These are phyloP conservation scores for Acipenser transmontanus DNA, from an alignment of 2,797 vertebrate species.

Conservation along the genomic window DNA sequence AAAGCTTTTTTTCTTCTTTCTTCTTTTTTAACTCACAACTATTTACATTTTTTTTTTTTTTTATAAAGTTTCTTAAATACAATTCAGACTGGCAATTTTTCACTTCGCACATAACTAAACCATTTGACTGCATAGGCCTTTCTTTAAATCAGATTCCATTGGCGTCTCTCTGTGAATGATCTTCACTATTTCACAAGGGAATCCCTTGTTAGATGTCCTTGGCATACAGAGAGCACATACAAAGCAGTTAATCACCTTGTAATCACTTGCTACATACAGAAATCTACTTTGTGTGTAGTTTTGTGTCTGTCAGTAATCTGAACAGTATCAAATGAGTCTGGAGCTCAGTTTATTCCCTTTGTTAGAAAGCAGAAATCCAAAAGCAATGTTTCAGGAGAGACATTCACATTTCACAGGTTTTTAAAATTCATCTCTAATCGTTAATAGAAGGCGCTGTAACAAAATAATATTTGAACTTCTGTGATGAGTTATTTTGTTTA, in stretches of 20 bases:
- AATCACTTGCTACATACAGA: conserved; percentile 43
- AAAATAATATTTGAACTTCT: conserved; percentile 62
- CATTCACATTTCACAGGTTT: conserved; percentile 83
- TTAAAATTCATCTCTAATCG: conserved; percentile 48
- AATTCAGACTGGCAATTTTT: conserved; percentile 77
- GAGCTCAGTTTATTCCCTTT: conserved; percentile 30
- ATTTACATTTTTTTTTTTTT: conserved; percentile 56
- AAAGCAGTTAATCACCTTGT: conserved; percentile 47
- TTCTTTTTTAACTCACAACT: conserved; percentile 59
- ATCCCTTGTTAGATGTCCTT: conserved; percentile 41
- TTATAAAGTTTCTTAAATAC: conserved; percentile 90
- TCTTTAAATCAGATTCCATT: conserved; percentile 48
- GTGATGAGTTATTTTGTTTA: conserved; percentile 33
- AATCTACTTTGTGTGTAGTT: conserved; percentile 20
- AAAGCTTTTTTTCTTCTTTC: conserved; percentile 57
- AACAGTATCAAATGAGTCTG: conserved; percentile 13
- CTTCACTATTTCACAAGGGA: conserved; percentile 28
- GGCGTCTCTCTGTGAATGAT: conserved; percentile 42
- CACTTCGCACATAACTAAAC: conserved; percentile 53
- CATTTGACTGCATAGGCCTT: conserved; percentile 57
- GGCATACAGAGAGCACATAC: conserved; percentile 58
- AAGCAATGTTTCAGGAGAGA: conserved; percentile 54
- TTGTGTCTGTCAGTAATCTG: conserved; percentile 27
- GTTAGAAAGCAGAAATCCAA: conserved; percentile 51
- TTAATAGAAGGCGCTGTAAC: conserved; percentile 63